A percentile compares a stretch with the other conserved stretches of the same genome.
Conservation (phyloP, 2,113 vertebrate genomes). For the Paracanthobrama guichenoti region DNA sequence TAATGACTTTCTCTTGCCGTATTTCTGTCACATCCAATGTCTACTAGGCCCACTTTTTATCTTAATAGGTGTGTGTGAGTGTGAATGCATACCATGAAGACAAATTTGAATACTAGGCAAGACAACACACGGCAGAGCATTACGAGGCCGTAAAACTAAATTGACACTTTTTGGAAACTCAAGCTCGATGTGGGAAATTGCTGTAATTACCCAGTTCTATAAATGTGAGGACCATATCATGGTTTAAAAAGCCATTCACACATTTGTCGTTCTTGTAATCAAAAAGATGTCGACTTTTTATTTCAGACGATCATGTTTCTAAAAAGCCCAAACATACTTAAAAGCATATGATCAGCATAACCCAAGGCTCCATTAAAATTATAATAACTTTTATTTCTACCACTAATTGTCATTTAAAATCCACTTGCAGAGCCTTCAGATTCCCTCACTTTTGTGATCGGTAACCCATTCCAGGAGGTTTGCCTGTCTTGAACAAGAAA, state of each 20-base stretch:
- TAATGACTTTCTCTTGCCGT: not conserved
- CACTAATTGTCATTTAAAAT: slow-evolving; percentile 36
- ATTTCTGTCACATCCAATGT: not conserved
- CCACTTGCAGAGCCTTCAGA: slow-evolving; percentile 23
- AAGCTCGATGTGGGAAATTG: slow-evolving; percentile 57
- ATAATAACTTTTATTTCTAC: slow-evolving; percentile 17
- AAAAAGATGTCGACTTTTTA: slow-evolving; percentile 9
- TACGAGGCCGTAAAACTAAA: slow-evolving; percentile 61
- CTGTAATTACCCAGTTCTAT: slow-evolving; percentile 56
- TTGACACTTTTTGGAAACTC: slow-evolving; percentile 64
- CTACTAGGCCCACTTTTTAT: not conserved
- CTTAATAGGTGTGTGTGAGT: not conserved
- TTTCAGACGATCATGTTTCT: not conserved
- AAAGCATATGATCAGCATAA: slow-evolving; percentile 5
- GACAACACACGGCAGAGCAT: slow-evolving; percentile 50
- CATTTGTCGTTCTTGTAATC: slow-evolving; percentile 23
- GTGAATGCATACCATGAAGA: not conserved
- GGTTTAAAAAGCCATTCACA: slow-evolving; percentile 21
- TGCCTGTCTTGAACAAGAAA: not conserved
- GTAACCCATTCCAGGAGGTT: not conserved
- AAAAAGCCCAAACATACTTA: not conserved
- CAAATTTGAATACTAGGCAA: slow-evolving; percentile 50
- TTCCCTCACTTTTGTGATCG: not conserved
- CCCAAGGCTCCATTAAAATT: slow-evolving; percentile 7
- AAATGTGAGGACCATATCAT: slow-evolving; percentile 38